phyloP scores from a whole-genome alignment of 1,140 invertebrate species.

The Charaxes varanes region DNA sequence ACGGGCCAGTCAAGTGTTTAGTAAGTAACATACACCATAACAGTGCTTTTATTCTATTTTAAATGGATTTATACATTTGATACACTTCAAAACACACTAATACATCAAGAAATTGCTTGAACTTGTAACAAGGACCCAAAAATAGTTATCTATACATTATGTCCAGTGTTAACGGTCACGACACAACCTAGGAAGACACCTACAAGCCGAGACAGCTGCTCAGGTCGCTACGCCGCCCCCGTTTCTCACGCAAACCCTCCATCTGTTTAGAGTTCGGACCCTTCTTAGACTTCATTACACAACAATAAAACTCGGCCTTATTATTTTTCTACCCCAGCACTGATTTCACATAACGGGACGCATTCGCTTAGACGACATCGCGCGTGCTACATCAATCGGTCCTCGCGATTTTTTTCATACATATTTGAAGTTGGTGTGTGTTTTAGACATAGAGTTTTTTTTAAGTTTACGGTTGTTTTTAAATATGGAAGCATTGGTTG shows the following conservation, averaged over 20 bases:
- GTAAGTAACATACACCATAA: too few species aligned
- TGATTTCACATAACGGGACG: slow-evolving; percentile 49
- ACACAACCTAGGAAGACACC: too few species aligned
- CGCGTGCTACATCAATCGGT: slow-evolving; percentile 25
- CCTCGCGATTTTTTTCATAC: slow-evolving; percentile 3
- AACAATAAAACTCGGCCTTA: slow-evolving; percentile 38
- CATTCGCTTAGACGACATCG: slow-evolving; percentile 37
- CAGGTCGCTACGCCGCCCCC: slow-evolving; percentile 33
- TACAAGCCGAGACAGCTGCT: slow-evolving; percentile 35
- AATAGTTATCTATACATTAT: too few species aligned
- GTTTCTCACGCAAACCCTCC: slow-evolving; percentile 43
- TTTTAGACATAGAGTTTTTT: slow-evolving; percentile 2
- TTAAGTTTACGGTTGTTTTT: background rate
- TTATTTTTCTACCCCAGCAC: slow-evolving; percentile 44
- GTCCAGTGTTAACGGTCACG: too few species aligned
- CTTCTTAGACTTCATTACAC: slow-evolving; percentile 44
- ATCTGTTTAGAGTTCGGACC: slow-evolving; percentile 35
- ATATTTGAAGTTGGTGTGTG: slow-evolving; percentile 2
- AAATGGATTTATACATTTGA: too few species aligned
- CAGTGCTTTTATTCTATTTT: too few species aligned
- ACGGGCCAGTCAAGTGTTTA: too few species aligned
- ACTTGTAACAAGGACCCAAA: too few species aligned
- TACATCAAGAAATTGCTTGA: too few species aligned
- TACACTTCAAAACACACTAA: too few species aligned
- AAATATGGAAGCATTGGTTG: slow-evolving; percentile 28